Evolutionary conservation across 2,113 vertebrate genomes (phyloP), one percentile per base, ranked within the genome.

Genomic region (Mesitornis unicolor): DNA sequence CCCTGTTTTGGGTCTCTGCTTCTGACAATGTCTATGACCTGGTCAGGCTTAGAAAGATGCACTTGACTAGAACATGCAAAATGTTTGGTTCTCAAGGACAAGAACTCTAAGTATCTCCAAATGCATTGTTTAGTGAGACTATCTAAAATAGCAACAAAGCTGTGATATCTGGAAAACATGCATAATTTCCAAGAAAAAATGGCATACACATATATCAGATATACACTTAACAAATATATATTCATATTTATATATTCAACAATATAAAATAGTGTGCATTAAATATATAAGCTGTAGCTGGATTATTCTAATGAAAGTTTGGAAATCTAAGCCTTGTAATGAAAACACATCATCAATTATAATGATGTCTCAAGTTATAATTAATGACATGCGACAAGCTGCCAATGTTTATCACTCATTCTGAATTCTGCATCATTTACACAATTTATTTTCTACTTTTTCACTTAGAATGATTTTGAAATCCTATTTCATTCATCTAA

Each of bases 21-120:
- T 85, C 76, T 74, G 56, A 88, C 68, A 93, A 28, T 11, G 54
- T 51, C 50, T 26, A 73, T 87, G 91, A 96, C 95, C 87, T 91
- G 91, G 63, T 86, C 83, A 81, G 71, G 45, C 19, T 60, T 42
- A 83, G 78, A 90, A 88, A 57, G 67, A 90, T 17, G 7, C 50
- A 86, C 84, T 90, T 83, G 67, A 94, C 78, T 85, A 85, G 59
- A 90, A 65, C 59, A 88, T 29, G n/a, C 22, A 73, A 87, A 85
- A 73, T 13, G 9, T 74, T 83, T 89, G 54, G 35, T 17, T 90
- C 5, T 83, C 84, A 94, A 96, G 87, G 91, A 70, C 82, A 74
- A 94, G 77, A 89, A 77, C 1, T 5, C 24, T 16, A 14, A 83
- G 11, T 47, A 67, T 42, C 67, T 93, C 28, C 63, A 84, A 94